A percentile compares a stretch with the other conserved stretches of the same genome.
Evolutionary conservation across 2,113 vertebrate genomes (phyloP).

Genomic region (Cacatua alba): DNA sequence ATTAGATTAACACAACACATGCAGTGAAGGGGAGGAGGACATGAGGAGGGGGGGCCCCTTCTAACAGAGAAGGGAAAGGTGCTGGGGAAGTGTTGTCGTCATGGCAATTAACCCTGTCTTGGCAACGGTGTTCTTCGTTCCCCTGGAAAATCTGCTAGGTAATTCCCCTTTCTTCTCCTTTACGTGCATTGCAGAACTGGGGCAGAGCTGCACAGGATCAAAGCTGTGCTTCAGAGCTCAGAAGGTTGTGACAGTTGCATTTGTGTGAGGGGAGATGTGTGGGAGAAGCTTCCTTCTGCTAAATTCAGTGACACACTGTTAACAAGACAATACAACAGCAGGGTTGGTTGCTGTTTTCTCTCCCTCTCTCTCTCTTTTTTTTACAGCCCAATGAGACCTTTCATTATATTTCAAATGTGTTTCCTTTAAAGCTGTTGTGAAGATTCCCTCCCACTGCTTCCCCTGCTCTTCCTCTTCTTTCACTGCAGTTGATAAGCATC

Average conservation of each 20-base stretch:
- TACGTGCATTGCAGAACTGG: not conserved
- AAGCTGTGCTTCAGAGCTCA: not conserved
- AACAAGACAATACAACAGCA: conserved; percentile 62
- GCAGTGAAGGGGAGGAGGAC: conserved; percentile 46
- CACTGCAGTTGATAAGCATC: conserved; percentile 6
- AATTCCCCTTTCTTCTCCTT: not conserved
- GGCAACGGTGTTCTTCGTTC: not conserved
- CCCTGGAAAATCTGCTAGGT: conserved; percentile 22
- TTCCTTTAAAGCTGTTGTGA: conserved; percentile 52
- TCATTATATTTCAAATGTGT: conserved; percentile 59
- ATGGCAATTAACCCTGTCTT: conserved; percentile 64
- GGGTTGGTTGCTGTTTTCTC: conserved; percentile 32
- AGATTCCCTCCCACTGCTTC: conserved; percentile 56
- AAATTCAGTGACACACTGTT: conserved; percentile 47
- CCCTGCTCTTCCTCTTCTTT: conserved; percentile 42
- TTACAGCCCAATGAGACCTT: conserved; percentile 23
- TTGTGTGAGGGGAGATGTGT: not conserved
- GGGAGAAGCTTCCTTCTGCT: conserved; percentile 46
- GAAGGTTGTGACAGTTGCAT: conserved; percentile 17
- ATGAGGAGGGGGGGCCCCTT: not conserved
- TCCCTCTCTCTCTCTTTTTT: not conserved
- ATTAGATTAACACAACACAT: conserved; percentile 71
- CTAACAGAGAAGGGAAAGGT: conserved; percentile 10
- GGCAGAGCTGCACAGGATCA: conserved; percentile 11
- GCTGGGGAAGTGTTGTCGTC: conserved; percentile 22